phyloP scores from a whole-genome alignment of 2,797 vertebrate genomes.

The Falco rusticolus region DNA sequence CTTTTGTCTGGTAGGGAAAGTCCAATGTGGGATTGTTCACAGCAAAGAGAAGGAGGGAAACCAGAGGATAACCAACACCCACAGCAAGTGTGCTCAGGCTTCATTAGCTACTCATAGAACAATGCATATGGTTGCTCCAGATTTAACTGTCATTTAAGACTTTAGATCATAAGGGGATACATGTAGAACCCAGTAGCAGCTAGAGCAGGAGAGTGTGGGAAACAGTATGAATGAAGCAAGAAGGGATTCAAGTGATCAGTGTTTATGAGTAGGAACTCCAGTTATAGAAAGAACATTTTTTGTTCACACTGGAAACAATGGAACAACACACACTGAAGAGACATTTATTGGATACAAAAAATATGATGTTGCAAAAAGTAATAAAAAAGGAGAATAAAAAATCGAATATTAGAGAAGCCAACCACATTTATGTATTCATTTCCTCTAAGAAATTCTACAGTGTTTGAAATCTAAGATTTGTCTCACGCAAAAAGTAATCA shows the following conservation, averaged over 20 bases:
- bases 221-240: neutral
- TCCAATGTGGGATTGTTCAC: neutral
- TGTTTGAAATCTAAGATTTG: conserved; percentile 2
- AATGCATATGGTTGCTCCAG: neutral
- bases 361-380: conserved; percentile 29
- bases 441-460: conserved; percentile 10
- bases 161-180: neutral
- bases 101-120: neutral
- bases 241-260: neutral
- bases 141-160: neutral
- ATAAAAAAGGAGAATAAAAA: neutral
- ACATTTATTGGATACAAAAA: conserved; percentile 28
- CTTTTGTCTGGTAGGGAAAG: neutral
- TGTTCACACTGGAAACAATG: neutral
- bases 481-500: neutral
- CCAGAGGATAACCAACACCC: neutral
- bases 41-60: neutral
- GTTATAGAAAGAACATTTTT: neutral
- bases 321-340: conserved; percentile 13
- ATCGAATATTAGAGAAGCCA: conserved; percentile 13
- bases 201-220: neutral
- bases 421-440: conserved; percentile 2
- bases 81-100: neutral
- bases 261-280: neutral
- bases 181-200: neutral